Evolutionary conservation across 2,113 vertebrate genomes (phyloP).

Genomic region (Elephantulus edwardii): DNA sequence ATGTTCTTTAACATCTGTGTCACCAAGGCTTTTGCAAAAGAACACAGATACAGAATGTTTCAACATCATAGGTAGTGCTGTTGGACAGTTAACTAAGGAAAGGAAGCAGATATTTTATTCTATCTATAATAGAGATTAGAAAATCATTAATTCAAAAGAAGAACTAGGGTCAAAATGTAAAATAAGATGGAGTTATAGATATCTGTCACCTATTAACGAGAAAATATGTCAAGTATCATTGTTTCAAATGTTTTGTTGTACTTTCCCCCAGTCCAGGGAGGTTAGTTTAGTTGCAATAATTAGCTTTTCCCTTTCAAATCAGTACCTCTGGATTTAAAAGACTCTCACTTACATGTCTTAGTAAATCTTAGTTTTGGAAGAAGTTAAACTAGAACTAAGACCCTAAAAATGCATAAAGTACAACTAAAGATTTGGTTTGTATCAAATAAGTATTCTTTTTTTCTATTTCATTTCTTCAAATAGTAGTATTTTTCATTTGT

Average conservation of each 20-base stretch:
- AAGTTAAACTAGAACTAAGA: background rate
- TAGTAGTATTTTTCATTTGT: background rate
- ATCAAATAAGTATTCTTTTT: background rate
- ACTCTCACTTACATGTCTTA: background rate
- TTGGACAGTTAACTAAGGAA: background rate
- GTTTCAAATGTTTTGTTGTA: background rate
- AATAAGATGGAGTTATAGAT: background rate
- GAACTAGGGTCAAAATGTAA: background rate
- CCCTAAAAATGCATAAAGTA: background rate
- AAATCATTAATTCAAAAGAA: background rate
- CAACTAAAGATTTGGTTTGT: background rate
- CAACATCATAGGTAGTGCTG: background rate
- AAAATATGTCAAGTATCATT: background rate
- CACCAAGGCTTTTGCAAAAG: background rate
- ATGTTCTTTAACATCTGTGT: too few species aligned
- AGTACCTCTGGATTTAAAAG: background rate
- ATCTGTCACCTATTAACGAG: background rate
- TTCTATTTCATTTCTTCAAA: background rate
- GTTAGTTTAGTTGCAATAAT: background rate
- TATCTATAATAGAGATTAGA: background rate
- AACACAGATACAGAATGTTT: background rate
- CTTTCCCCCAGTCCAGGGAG: background rate
- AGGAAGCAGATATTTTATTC: background rate
- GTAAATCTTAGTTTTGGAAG: background rate
- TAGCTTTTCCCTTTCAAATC: background rate